These are phyloP conservation scores for Bos indicus DNA, from an alignment of 2,113 vertebrate genomes.

Conservation along the genomic window DNA sequence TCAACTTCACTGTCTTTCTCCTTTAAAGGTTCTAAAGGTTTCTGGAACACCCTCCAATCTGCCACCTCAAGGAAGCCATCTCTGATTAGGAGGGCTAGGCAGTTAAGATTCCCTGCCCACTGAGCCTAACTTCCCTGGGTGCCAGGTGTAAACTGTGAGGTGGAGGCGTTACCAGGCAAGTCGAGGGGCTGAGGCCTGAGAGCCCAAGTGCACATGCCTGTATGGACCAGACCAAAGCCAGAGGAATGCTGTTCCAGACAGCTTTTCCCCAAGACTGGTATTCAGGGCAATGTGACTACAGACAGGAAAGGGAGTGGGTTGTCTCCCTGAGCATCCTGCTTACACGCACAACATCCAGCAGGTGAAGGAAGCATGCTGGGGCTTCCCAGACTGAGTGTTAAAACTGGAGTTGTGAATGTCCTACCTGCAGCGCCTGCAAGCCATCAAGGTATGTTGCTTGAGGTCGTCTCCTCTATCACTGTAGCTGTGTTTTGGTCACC, in stretches of 20 bases:
- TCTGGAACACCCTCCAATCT: neutral
- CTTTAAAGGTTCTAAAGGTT: neutral
- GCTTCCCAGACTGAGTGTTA: too few relatives aligned
- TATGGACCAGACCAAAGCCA: neutral
- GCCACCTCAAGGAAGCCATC: neutral
- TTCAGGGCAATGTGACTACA: neutral
- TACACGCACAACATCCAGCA: accelerated
- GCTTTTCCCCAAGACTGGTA: neutral
- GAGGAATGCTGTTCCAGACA: neutral
- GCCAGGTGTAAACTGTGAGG: neutral
- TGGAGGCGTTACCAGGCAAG: neutral
- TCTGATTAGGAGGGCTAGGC: neutral
- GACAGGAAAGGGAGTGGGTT: too few relatives aligned
- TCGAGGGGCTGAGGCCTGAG: neutral
- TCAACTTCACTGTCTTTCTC: neutral
- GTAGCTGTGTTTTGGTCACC: neutral
- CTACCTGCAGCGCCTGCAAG: neutral
- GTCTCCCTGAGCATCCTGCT: neutral
- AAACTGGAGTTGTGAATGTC: neutral
- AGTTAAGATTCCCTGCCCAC: neutral
- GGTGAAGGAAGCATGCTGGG: neutral
- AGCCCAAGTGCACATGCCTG: too few relatives aligned
- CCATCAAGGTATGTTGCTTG: neutral
- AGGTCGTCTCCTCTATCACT: neutral
- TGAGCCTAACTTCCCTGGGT: neutral